Conservation (phyloP, 2,113 vertebrate genomes). For the Ptyas mucosa region DNA sequence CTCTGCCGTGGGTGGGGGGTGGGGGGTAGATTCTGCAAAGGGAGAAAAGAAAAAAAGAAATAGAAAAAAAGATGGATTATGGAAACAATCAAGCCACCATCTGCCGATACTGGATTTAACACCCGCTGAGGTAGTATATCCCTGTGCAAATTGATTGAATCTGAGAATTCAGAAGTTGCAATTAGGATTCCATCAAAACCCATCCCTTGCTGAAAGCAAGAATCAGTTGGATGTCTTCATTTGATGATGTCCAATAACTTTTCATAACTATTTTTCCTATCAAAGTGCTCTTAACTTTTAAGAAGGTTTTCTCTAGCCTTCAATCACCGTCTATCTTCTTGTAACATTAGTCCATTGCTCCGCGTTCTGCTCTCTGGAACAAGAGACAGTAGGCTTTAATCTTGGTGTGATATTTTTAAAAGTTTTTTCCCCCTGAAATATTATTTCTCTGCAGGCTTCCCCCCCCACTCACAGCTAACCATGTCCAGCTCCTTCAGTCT, state of each 20-base stretch:
- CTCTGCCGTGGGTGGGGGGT: background rate
- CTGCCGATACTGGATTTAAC: background rate
- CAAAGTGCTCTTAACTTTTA: background rate
- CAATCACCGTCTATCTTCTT: background rate
- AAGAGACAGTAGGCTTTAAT: background rate
- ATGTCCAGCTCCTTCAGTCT: background rate
- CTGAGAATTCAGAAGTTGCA: background rate
- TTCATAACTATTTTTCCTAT: background rate
- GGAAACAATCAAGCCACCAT: background rate
- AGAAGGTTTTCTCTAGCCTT: background rate
- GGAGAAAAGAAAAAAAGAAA: background rate
- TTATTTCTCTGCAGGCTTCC: background rate
- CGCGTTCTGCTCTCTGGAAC: background rate
- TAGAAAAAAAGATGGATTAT: background rate
- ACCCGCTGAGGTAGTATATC: background rate
- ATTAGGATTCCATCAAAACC: background rate
- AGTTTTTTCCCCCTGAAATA: background rate
- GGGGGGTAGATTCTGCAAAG: background rate
- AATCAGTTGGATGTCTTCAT: background rate
- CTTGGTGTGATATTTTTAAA: background rate
- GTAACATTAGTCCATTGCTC: background rate
- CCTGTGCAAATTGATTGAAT: background rate
- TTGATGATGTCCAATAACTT: background rate
- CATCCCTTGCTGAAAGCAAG: background rate
- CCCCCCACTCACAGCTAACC: background rate